These are phyloP conservation scores for Papilio glaucus DNA, from an alignment of 1,140 invertebrate species.

Conservation along the genomic window DNA sequence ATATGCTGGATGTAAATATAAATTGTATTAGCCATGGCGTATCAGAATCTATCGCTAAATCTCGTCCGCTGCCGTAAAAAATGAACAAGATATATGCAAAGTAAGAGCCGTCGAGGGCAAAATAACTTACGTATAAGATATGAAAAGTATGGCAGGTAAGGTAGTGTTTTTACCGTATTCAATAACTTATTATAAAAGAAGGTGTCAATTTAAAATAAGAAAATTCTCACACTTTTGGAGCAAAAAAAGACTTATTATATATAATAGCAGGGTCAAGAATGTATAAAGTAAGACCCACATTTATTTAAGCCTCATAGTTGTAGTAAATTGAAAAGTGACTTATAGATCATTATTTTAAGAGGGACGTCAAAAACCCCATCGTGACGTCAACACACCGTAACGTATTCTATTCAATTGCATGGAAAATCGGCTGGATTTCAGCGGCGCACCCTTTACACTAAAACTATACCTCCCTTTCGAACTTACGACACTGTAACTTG, in stretches of 20 bases:
- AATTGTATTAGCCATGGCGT: background rate
- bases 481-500: constrained; percentile 38
- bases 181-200: background rate
- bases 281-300: background rate
- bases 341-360: constrained; percentile 40
- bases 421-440: constrained; percentile 79
- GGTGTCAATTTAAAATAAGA: background rate
- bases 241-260: background rate
- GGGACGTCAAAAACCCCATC: constrained; percentile 57
- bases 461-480: constrained; percentile 50
- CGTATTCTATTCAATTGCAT: constrained; percentile 81
- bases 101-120: background rate
- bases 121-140: constrained; percentile 2
- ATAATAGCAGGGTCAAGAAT: too few relatives aligned
- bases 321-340: constrained; percentile 28
- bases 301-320: background rate
- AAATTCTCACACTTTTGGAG: background rate
- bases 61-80: background rate
- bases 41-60: constrained; percentile 23
- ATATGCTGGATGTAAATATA: constrained; percentile 9
- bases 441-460: constrained; percentile 60
- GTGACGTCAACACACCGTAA: constrained; percentile 73
- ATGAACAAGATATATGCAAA: constrained; percentile 18
- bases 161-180: background rate
- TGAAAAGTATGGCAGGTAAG: background rate